Conservation (phyloP, 1,140 invertebrate genomes). For the Dinoponera quadriceps region DNA sequence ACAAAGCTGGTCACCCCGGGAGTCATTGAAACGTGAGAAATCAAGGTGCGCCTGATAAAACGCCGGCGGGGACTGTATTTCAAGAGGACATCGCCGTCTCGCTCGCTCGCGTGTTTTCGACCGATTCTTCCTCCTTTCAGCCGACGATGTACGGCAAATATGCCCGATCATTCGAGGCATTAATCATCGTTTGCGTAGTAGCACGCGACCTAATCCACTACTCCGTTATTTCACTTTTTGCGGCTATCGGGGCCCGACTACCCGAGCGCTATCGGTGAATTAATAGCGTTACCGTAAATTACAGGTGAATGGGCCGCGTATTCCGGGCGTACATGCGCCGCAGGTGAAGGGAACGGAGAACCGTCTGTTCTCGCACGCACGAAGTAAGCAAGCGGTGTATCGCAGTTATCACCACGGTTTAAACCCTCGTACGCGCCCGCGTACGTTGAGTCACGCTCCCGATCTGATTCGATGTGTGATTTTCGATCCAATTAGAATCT, state of each 20-base stretch:
- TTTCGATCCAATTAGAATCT: neutral
- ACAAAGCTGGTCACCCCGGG: no score
- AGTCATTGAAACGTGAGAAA: no score
- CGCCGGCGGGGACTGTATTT: no score
- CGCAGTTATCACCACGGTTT: conserved; percentile 18
- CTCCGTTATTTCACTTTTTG: conserved; percentile 31
- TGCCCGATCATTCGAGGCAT: neutral
- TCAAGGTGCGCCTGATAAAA: no score
- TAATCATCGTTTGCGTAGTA: conserved; percentile 20
- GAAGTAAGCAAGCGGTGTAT: conserved; percentile 21
- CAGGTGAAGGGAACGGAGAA: conserved; percentile 13
- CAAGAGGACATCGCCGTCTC: no score
- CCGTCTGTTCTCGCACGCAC: neutral
- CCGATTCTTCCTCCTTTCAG: neutral
- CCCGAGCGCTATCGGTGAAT: conserved; percentile 9
- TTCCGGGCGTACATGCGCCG: neutral
- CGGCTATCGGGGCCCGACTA: neutral
- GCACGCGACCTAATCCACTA: conserved; percentile 18
- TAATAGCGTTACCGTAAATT: conserved; percentile 35
- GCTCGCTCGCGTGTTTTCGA: neutral
- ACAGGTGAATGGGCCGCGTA: conserved; percentile 3
- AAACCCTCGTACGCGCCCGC: neutral
- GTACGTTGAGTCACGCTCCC: neutral
- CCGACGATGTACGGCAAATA: neutral
- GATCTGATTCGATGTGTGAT: neutral